Evolutionary conservation across 2,888 invertebrate genomes (phyloP).

Genomic region (Listrodromus nycthemerus): DNA sequence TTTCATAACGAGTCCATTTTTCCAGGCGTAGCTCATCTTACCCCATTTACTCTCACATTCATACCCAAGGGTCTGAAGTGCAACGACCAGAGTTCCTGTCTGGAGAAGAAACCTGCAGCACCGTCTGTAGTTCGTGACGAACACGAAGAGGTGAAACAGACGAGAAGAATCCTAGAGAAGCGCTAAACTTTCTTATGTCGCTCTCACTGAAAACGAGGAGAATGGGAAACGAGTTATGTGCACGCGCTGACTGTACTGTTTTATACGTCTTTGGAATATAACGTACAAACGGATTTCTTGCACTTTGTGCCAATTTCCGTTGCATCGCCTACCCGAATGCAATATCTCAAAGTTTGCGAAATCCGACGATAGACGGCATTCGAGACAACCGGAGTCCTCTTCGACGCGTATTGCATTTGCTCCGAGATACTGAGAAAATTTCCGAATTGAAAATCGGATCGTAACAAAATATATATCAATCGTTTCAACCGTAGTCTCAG

Average conservation of each 20-base stretch:
- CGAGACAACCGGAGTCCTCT: neutral
- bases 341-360: neutral
- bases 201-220: neutral
- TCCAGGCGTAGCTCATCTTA: too few relatives aligned
- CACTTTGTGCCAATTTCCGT: constrained; percentile 32
- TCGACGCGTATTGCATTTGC: neutral
- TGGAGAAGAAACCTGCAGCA: neutral
- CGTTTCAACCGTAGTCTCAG: too few relatives aligned
- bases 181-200: constrained; percentile 57
- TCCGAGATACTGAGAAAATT: too few relatives aligned
- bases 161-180: constrained; percentile 14
- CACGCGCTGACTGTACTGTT: constrained; percentile 20
- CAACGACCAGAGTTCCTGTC: neutral
- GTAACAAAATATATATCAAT: too few relatives aligned
- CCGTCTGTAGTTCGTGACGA: constrained; percentile 21
- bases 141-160: constrained; percentile 4
- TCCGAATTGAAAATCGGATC: too few relatives aligned
- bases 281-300: constrained; percentile 30
- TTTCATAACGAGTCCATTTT: too few relatives aligned
- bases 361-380: neutral
- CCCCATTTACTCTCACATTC: neutral
- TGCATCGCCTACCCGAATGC: neutral
- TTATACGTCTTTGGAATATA: constrained; percentile 4
- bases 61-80: neutral
- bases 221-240: constrained; percentile 1